A percentile compares a stretch with the other conserved stretches of the same genome.
These are phyloP conservation scores for Eupithecia dodoneata DNA, from an alignment of 2,888 invertebrate species.

Conservation along the genomic window DNA sequence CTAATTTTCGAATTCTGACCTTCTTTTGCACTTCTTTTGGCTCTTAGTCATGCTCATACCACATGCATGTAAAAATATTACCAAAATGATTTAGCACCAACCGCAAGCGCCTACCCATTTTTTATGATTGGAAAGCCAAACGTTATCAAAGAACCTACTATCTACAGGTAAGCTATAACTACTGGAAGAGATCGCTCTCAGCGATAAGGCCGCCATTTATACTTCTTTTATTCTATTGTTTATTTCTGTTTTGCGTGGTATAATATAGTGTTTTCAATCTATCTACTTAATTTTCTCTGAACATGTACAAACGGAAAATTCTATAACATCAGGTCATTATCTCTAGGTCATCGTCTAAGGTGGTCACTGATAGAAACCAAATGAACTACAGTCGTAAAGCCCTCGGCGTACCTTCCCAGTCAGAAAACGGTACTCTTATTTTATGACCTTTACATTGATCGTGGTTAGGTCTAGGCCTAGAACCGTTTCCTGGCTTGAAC, in stretches of 20 bases:
- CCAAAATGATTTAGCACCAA: not conserved
- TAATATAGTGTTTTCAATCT: too few species aligned
- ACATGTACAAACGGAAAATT: not conserved
- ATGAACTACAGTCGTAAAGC: conserved; percentile 66
- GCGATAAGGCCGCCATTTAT: too few species aligned
- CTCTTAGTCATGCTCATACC: conserved; percentile 10
- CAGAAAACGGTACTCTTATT: conserved; percentile 67
- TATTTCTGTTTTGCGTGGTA: too few species aligned
- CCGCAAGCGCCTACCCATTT: not conserved
- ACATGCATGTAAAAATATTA: not conserved
- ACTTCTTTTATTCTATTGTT: too few species aligned
- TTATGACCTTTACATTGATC: conserved; percentile 75
- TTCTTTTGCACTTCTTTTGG: not conserved
- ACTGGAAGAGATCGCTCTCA: too few species aligned
- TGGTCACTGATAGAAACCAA: conserved; percentile 50
- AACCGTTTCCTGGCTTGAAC: conserved; percentile 38
- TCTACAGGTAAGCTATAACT: not conserved
- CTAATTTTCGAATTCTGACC: conserved; percentile 5
- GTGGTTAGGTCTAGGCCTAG: conserved; percentile 56
- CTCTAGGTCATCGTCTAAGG: conserved; percentile 13
- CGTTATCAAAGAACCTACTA: not conserved
- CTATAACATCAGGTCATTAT: not conserved
- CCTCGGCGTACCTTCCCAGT: conserved; percentile 55
- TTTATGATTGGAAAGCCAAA: not conserved
- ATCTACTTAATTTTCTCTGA: not conserved